Base-by-base conservation (phyloP, 2,797 vertebrate genomes). In the Poeciliopsis infans region DNA sequence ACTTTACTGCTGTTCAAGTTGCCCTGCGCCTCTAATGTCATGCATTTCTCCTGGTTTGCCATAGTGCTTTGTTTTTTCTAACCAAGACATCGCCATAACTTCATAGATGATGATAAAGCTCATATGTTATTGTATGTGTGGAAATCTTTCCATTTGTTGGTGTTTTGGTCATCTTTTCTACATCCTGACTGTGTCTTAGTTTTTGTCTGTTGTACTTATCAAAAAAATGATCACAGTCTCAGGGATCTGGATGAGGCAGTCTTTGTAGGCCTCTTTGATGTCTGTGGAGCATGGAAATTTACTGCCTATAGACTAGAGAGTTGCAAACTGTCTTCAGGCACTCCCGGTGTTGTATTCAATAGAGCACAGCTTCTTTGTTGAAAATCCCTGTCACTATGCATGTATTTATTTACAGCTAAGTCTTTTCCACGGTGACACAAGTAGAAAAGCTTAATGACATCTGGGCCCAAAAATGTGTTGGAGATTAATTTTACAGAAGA, bases 331-430 rank as follows among this genome's bases (percentile, higher is more conserved):
- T 43, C 49, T 71, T 43, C 76, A 33, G 39, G 68, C 18, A 31
- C 76, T 16, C 20, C 25, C 4, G 20, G 39, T 53, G 49, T 51
- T 53, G n/a, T 47, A 71, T 71, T 77, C 51, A 41, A 55, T 43
- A 39, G n/a, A 43, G n/a, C n/a, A 39, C 46, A 57, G 7, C 53
- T 72, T 78, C 47, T 53, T 36, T 59, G 76, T 45, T 36, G 53
- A 57, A 78, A 78, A 72, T 12, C 18, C 53, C 28, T 51, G 13
- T 78, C 31, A 47, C 41, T 33, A 59, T 18, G 10, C 39, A 43
- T 70, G 51, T 71, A 61, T 59, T 61, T 78, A 45, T 70, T 59
- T 72, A 36, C 31, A 25, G 20, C 31, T n/a, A 7, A 39, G 53
- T 47, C 7, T 45, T 47, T n/a, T 18, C 43, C 77, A 47, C 7